These are phyloP conservation scores for Calidris pugnax DNA, from an alignment of 2,113 vertebrate genomes.

Conservation along the genomic window DNA sequence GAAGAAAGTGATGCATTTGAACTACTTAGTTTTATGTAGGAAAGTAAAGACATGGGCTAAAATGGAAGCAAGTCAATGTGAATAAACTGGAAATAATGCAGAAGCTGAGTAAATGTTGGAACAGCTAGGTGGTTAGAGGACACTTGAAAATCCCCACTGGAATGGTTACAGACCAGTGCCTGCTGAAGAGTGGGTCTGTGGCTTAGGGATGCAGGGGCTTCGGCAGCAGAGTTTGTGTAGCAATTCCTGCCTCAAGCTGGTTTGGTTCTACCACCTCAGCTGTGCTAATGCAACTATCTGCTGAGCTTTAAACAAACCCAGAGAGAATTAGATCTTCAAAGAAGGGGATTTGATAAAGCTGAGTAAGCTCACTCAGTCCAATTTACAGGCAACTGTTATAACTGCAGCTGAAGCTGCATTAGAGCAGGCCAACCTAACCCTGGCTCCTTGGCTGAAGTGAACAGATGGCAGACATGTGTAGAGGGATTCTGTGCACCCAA, in stretches of 20 bases:
- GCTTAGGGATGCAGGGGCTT: neutral
- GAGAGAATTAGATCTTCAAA: neutral
- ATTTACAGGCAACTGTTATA: neutral
- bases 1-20: neutral
- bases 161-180: neutral
- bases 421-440: neutral
- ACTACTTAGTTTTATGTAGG: neutral
- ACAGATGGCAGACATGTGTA: neutral
- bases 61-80: neutral
- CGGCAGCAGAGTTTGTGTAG: neutral
- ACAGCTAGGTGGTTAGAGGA: neutral
- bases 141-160: neutral
- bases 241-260: neutral
- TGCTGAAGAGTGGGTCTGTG: neutral
- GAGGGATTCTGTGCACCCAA: fast-evolving
- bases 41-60: neutral
- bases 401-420: neutral
- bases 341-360: neutral
- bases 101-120: neutral
- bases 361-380: neutral
- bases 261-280: neutral
- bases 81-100: neutral
- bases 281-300: neutral
- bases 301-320: neutral
- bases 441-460: neutral